These are phyloP conservation scores for Paelopatides confundens DNA, from an alignment of 53 echinoderm and acorn worm species.

Conservation along the genomic window DNA sequence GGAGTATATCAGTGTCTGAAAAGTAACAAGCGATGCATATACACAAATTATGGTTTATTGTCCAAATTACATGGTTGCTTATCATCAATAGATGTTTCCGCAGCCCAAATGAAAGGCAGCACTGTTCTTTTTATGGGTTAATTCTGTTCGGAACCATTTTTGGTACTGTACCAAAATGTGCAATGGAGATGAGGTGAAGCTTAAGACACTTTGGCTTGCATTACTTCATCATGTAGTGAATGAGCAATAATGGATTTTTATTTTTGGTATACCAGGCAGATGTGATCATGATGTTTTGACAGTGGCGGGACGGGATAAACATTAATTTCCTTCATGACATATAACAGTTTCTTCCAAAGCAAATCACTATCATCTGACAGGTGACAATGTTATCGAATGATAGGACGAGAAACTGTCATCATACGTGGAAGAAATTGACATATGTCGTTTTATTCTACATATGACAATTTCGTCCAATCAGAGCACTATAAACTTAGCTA, in stretches of 20 bases:
- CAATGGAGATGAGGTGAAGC: not conserved
- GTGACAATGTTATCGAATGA: too few species aligned
- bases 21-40: conserved; percentile 63
- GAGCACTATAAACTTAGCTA: too few species aligned
- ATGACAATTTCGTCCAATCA: too few species aligned
- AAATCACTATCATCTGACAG: too few species aligned
- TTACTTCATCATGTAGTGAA: conserved; percentile 41
- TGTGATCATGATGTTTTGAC: not conserved
- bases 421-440: too few species aligned
- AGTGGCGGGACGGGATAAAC: not conserved
- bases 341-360: too few species aligned
- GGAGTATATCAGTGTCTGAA: not conserved
- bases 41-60: not conserved
- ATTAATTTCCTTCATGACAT: too few species aligned
- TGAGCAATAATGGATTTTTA: conserved; percentile 45
- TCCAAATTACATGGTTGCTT: not conserved
- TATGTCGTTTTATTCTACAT: too few species aligned
- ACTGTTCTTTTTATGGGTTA: conserved; percentile 18
- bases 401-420: too few species aligned
- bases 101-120: not conserved
- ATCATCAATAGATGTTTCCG: conserved; percentile 1
- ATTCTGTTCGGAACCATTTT: conserved; percentile 27
- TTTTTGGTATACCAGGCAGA: too few species aligned
- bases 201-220: conserved; percentile 1
- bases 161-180: conserved; percentile 32